Conservation (phyloP, 2,888 invertebrate genomes). For the Caenorhabditis uteleia region DNA sequence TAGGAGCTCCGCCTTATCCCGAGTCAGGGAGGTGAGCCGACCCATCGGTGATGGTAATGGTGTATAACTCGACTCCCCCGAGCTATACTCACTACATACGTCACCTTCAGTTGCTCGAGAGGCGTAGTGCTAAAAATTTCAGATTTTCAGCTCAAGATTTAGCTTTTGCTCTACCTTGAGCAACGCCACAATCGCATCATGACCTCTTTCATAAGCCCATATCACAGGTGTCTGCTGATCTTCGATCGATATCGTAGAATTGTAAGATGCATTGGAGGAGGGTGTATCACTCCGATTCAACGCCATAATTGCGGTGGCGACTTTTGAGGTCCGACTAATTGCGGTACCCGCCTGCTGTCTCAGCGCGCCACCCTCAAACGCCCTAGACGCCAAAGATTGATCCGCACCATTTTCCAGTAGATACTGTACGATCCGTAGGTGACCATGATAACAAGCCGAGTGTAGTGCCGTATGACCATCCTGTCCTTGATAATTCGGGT, state of each 20-base stretch:
- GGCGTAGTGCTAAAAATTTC: constrained; percentile 71
- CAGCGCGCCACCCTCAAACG: constrained; percentile 43
- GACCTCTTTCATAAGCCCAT: constrained; percentile 73
- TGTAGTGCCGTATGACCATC: constrained; percentile 73
- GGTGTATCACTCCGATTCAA: constrained; percentile 58
- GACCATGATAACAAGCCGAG: constrained; percentile 73
- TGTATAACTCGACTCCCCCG: constrained; percentile 70
- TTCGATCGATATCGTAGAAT: constrained; percentile 46
- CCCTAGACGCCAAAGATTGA: constrained; percentile 71
- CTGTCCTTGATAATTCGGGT: constrained; percentile 72
- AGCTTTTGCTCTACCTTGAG: too few species aligned
- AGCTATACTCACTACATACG: constrained; percentile 72
- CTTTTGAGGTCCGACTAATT: constrained; percentile 27
- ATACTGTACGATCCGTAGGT: constrained; percentile 71
- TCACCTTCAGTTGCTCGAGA: constrained; percentile 71
- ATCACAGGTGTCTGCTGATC: constrained; percentile 61
- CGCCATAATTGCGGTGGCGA: constrained; percentile 52
- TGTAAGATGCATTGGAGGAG: constrained; percentile 48
- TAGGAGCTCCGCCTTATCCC: constrained; percentile 72
- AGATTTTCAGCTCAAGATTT: too few species aligned
- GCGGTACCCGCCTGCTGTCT: constrained; percentile 24
- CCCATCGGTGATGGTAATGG: constrained; percentile 73
- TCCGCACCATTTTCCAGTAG: constrained; percentile 72
- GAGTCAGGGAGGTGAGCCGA: constrained; percentile 72
- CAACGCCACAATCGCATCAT: constrained; percentile 72